Conservation (phyloP, 1,140 invertebrate genomes). For the Cotesia typhae region DNA sequence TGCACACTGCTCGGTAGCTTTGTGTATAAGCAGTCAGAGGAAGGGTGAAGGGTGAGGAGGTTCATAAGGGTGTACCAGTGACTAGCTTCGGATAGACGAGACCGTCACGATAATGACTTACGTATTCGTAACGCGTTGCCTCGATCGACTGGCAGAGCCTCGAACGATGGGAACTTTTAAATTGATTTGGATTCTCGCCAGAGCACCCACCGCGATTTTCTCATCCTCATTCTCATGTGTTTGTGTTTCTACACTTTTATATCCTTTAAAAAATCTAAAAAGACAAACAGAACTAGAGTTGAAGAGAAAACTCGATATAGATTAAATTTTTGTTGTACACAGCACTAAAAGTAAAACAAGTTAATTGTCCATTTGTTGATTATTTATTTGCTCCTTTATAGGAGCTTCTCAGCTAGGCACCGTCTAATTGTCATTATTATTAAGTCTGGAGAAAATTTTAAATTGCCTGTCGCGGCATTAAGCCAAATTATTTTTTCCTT, state of each 20-base stretch:
- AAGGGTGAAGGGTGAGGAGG: neutral
- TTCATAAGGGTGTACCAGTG: neutral
- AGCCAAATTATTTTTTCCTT: too few species aligned
- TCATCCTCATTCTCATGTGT: neutral
- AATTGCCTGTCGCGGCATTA: too few species aligned
- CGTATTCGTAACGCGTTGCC: constrained; percentile 19
- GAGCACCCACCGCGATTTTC: constrained; percentile 13
- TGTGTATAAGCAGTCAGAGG: neutral
- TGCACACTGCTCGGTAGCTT: neutral
- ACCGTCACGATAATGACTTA: constrained; percentile 18
- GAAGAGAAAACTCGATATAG: too few species aligned
- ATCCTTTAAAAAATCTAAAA: neutral
- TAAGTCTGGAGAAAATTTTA: too few species aligned
- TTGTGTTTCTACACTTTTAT: constrained; percentile 10
- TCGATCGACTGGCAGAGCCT: constrained; percentile 14
- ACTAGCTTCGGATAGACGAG: constrained; percentile 1
- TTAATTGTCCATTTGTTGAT: too few species aligned
- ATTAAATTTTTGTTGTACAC: too few species aligned
- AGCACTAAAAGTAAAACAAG: too few species aligned
- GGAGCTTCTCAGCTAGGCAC: too few species aligned
- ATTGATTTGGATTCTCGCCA: constrained; percentile 20
- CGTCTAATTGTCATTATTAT: too few species aligned
- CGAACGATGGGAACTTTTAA: constrained; percentile 15
- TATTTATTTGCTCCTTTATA: too few species aligned
- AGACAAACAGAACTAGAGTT: too few species aligned